A percentile compares a stretch with the other conserved stretches of the same genome.
Conservation (phyloP, 2,797 vertebrate species). For the Gorsachius magnificus region DNA sequence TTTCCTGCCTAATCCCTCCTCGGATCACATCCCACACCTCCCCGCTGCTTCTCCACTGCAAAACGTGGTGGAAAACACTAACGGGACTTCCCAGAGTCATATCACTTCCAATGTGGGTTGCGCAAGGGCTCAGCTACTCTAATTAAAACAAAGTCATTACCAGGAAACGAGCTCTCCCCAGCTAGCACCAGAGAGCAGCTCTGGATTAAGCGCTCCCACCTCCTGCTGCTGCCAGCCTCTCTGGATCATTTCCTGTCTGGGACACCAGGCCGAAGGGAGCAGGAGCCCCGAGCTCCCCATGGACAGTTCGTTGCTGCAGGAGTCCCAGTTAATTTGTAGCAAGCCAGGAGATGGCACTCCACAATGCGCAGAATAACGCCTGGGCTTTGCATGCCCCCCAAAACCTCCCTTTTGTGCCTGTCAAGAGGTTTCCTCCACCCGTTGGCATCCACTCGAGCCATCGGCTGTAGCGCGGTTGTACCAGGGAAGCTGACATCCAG, state of each 20-base stretch:
- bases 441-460: fast-evolving
- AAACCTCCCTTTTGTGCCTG: background rate
- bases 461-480: background rate
- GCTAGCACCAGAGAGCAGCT: background rate
- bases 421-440: background rate
- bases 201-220: background rate
- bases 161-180: background rate
- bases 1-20: background rate
- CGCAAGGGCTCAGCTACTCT: background rate
- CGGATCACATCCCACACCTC: background rate
- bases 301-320: fast-evolving
- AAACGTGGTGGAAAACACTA: background rate
- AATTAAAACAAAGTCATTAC: background rate
- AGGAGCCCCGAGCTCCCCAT: background rate
- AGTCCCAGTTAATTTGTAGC: background rate
- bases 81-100: background rate
- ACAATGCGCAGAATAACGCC: background rate
- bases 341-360: constrained; percentile 37
- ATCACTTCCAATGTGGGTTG: background rate
- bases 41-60: background rate
- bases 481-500: background rate
- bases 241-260: background rate
- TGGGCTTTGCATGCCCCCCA: background rate
- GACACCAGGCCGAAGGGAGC: background rate
- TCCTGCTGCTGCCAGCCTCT: background rate